phyloP scores from a whole-genome alignment of 2,113 vertebrate species.

The Ariopsis seemanni region DNA sequence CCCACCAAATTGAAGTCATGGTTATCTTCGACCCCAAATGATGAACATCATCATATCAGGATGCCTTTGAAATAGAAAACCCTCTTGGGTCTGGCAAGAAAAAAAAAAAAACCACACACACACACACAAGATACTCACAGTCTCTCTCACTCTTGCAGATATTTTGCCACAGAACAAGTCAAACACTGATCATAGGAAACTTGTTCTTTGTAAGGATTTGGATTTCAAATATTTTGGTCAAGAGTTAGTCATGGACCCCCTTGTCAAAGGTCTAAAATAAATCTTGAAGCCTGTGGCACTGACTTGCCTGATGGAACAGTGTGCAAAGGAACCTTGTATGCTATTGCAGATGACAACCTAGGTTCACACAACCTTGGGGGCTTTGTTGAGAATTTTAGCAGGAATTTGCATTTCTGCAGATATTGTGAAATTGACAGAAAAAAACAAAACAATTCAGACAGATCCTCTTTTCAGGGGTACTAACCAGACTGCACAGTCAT shows the following conservation, averaged over 20 bases:
- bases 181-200: constrained; percentile 20
- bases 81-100: constrained; percentile 9
- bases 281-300: constrained; percentile 14
- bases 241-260: constrained; percentile 6
- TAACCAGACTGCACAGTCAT: not conserved
- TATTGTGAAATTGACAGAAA: constrained; percentile 22
- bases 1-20: no score
- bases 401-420: constrained; percentile 26
- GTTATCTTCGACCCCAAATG: no score
- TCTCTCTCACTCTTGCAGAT: constrained; percentile 28
- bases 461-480: constrained; percentile 1
- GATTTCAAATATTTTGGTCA: constrained; percentile 37
- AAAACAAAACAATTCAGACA: not conserved
- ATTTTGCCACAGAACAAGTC: constrained; percentile 27
- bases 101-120: constrained; percentile 12
- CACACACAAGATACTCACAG: not conserved
- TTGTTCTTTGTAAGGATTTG: constrained; percentile 19
- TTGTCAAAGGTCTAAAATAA: constrained; percentile 1
- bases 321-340: constrained; percentile 18
- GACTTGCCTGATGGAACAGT: constrained; percentile 2
- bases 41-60: no score
- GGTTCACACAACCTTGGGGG: constrained; percentile 31
- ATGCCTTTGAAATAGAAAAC: constrained; percentile 17
- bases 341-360: constrained; percentile 20
- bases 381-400: constrained; percentile 23